Percentiles rank a stretch among this genome's conserved stretches.
phyloP scores from a whole-genome alignment of 1,140 invertebrate genomes.

The Mya arenaria region DNA sequence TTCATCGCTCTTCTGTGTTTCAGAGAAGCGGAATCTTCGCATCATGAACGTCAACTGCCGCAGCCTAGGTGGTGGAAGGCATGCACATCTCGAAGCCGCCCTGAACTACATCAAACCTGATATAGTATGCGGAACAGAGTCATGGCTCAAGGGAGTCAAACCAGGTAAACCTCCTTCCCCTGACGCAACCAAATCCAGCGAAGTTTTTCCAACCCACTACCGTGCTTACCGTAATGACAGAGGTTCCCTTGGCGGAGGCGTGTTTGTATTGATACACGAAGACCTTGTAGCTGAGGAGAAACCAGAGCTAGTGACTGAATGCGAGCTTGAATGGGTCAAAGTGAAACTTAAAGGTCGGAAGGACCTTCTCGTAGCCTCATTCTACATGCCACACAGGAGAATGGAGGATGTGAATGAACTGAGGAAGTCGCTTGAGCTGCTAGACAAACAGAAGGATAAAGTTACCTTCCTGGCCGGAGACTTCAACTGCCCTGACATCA shows the following conservation, averaged over 20 bases:
- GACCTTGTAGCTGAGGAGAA: constrained; percentile 34
- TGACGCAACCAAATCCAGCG: background rate
- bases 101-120: background rate
- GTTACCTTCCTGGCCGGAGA: background rate
- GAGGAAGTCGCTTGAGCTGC: constrained; percentile 1
- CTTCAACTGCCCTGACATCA: constrained; percentile 23
- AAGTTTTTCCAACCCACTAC: constrained; percentile 22
- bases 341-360: constrained; percentile 15
- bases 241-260: constrained; percentile 27
- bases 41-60: constrained; percentile 13
- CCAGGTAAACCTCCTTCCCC: background rate
- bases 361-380: background rate
- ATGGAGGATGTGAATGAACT: constrained; percentile 1
- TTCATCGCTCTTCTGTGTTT: background rate
- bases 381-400: constrained; percentile 36
- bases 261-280: constrained; percentile 42
- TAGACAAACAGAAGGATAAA: too few species aligned
- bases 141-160: background rate
- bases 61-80: background rate
- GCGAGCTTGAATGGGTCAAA: constrained; percentile 49
- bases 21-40: constrained; percentile 4
- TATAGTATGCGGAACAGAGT: background rate
- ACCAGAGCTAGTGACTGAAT: constrained; percentile 34
- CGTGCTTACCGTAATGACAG: constrained; percentile 35
- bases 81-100: background rate